Evolutionary conservation across 2,888 invertebrate genomes (phyloP), one percentile per base, ranked within the genome.

Genomic region (Heterodera filipjevi): DNA sequence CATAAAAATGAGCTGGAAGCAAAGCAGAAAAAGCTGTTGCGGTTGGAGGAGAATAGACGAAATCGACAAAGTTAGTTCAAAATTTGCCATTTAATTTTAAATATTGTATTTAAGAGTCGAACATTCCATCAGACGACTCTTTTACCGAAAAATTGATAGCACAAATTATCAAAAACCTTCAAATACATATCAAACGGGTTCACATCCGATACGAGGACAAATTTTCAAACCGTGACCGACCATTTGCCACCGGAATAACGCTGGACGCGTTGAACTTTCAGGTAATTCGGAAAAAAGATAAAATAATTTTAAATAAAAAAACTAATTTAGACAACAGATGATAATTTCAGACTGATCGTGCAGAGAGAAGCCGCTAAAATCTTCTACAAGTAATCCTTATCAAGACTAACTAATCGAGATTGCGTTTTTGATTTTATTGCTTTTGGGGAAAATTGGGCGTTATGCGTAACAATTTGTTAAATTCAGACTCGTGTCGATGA

Each of bases 211-310:
- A 91, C 86, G 92, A 92, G 84, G 92, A 92, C 86, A 86, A 88
- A 72, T 91, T 90, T 87, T 91, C 91, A 59, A 91, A 91, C 85
- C 90, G 91, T 1, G 84, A 89, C 75, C 86, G 89, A 49, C 92
- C 92, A 2, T 92, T 92, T 86, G 89, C 91, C 39, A 88, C 95
- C 84, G 99, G 99, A 22, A 91, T 96, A 77, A 95, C 96, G 0
- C 92, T 99, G 16, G 93, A 94, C 87, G 93, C 93, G 85, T 92
- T 99, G 46, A 92, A 93, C 82, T 93, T 98, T 80, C 93, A 94
- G 89, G 91, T 91, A 72, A 16, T 71, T 44, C 35, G 49, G 33
- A 66, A 27, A 10, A 5, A 22, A 35, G 30, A 5, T 3, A 3
- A 32, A 16, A 33, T n/a, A 16, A 66, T 32, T 66, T 33, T 30